These are phyloP conservation scores for Paracentrotus lividus DNA, from an alignment of 53 echinoderm and acorn worm genomes.

Conservation along the genomic window DNA sequence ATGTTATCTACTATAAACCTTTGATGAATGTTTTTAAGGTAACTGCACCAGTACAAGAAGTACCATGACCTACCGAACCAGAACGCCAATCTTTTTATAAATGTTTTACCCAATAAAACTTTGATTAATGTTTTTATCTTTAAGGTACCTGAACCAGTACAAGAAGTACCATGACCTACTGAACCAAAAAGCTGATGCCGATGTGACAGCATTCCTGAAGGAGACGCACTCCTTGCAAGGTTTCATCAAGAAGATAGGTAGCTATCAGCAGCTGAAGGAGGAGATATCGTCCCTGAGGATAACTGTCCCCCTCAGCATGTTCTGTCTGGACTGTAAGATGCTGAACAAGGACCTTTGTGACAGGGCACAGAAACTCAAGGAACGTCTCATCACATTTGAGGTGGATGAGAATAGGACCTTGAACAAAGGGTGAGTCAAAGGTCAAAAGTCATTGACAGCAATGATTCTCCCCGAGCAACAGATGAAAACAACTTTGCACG, in stretches of 20 bases:
- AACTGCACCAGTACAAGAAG: slow-evolving; percentile 98
- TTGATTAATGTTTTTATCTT: neutral
- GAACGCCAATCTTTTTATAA: slow-evolving; percentile 99
- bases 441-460: too few relatives aligned
- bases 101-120: too few relatives aligned
- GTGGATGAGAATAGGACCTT: slow-evolving; percentile 94
- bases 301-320: slow-evolving; percentile 99
- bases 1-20: too few relatives aligned
- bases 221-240: slow-evolving; percentile 95
- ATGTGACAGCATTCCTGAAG: slow-evolving; percentile 95
- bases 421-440: slow-evolving; percentile 94
- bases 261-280: slow-evolving; percentile 96
- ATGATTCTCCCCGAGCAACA: too few relatives aligned
- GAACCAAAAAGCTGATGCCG: slow-evolving; percentile 98
- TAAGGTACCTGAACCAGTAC: slow-evolving; percentile 97
- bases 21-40: slow-evolving; percentile 71
- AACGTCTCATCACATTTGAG: slow-evolving; percentile 91
- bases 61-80: slow-evolving; percentile 98
- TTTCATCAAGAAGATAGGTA: slow-evolving; percentile 92
- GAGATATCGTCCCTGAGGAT: slow-evolving; percentile 96
- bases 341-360: slow-evolving; percentile 90
- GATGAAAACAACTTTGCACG: too few relatives aligned
- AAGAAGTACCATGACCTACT: slow-evolving; percentile 98
- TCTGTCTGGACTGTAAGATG: slow-evolving; percentile 93
- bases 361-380: slow-evolving; percentile 97